Conservation (phyloP, 2,888 invertebrate genomes). For the Brassicogethes aeneus region DNA sequence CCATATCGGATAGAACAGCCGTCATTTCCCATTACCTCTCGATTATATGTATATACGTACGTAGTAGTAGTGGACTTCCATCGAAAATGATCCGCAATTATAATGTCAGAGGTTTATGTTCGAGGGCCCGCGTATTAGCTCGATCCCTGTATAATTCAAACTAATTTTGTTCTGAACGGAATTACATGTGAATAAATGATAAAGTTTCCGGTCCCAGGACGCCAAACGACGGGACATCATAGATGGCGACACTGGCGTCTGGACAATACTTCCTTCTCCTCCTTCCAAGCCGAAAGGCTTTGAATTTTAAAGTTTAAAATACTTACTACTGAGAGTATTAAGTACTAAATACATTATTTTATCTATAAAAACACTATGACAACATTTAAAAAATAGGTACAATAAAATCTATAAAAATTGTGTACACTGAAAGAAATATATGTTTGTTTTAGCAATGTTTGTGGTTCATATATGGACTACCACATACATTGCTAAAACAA, state of each 20-base stretch:
- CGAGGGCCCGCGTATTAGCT: conserved; percentile 21
- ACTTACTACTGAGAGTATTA: too few species aligned
- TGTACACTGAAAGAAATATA: too few species aligned
- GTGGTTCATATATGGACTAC: too few species aligned
- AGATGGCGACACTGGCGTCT: conserved; percentile 9
- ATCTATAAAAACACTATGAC: too few species aligned
- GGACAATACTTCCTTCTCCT: conserved; percentile 9
- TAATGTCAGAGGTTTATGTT: conserved; percentile 13
- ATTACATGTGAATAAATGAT: conserved; percentile 37
- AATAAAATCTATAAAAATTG: too few species aligned
- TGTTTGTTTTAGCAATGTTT: too few species aligned
- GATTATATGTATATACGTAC: too few species aligned
- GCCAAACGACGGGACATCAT: conserved; percentile 15
- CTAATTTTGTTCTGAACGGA: conserved; percentile 34
- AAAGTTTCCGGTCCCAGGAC: conserved; percentile 27
- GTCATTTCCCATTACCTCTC: conserved; percentile 1
- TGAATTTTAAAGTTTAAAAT: too few species aligned
- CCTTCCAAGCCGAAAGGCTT: too few species aligned
- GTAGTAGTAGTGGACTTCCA: neutral
- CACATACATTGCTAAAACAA: too few species aligned
- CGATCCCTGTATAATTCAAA: conserved; percentile 34
- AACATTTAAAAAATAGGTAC: too few species aligned
- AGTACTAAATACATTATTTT: too few species aligned
- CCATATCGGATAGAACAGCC: neutral
- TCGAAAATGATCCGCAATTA: conserved; percentile 2